Evolutionary conservation across 2,113 vertebrate species (phyloP), one percentile per base, ranked within the genome.

Genomic region (Cavia porcellus): DNA sequence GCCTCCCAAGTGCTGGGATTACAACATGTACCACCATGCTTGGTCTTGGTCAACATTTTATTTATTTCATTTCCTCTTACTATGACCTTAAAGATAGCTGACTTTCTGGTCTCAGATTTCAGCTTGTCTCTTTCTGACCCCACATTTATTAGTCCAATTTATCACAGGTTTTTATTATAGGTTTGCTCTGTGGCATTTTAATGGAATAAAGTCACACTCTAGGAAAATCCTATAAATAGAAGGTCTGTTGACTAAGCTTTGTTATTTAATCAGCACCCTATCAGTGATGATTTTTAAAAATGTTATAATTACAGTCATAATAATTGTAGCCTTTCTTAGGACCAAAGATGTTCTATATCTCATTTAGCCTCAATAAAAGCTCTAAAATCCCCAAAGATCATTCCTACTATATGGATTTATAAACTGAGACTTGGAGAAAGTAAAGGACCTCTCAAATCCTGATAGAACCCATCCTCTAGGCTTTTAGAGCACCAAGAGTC

Each of bases 41-140:
- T 38, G 6, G 35, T 19, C 3, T 35, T 11, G 30, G 28, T n/a
- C 38, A 81, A 61, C 1, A 68, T 50, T 92, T 92, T 79, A 72
- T 96, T 94, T 92, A 30, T 13, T 96, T 92, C 75, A 38, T 96
- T 94, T 88, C 64, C 22, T 86, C 28, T n/a, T 82, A 77, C 24
- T 57, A 80, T 0, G 30, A 94, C 47, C 12, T 83, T 79, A 61
- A 81, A 45, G 91, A 86, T 1, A 94, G 42, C 1, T 35, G 95
- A 52, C 25, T 82, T 82, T 91, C 55, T 87, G 66, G 84, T 95
- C n/a, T 35, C 79, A 57, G 47, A 86, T 95, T 79, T 72, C 11
- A 81, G 86, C 2, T 47, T 94, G 80, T 45, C 38, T 91, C 89
- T 92, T 90, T 90, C 42, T 64, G 17, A 81, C 2, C 14, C 25